A percentile compares a stretch with the other conserved stretches of the same genome.
Evolutionary conservation across 2,888 invertebrate species (phyloP).

Genomic region (Cheilosia impressa): DNA sequence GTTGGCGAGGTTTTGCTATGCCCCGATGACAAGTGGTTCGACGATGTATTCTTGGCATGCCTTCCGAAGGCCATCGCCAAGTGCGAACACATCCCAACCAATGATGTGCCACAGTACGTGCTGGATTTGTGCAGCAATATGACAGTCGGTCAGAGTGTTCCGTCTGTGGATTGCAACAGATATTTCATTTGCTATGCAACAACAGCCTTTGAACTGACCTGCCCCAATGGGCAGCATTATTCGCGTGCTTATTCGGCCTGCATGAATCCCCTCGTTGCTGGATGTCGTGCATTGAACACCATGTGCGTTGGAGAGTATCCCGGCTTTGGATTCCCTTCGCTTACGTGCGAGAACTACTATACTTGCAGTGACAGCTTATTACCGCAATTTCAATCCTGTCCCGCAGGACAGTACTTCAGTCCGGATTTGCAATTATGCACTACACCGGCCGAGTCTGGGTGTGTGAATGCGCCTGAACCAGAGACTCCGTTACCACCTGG

Average conservation of each 20-base stretch:
- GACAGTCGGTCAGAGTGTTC: conserved; percentile 32
- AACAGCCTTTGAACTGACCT: conserved; percentile 44
- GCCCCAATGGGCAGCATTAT: conserved; percentile 74
- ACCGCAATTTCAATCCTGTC: conserved; percentile 41
- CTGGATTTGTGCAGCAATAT: conserved; percentile 9
- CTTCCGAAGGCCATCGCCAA: not conserved
- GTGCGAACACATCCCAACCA: conserved; percentile 3
- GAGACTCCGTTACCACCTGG: not conserved
- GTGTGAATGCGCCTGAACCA: conserved; percentile 11
- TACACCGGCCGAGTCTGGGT: conserved; percentile 16
- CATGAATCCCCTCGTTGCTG: conserved; percentile 63
- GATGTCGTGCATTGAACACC: conserved; percentile 58
- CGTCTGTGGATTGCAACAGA: conserved; percentile 53
- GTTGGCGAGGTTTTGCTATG: not conserved
- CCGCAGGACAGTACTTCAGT: conserved; percentile 56
- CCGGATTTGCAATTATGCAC: conserved; percentile 35
- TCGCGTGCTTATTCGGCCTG: conserved; percentile 72
- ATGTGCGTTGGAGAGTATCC: conserved; percentile 66
- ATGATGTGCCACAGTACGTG: conserved; percentile 38
- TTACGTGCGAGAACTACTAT: conserved; percentile 70
- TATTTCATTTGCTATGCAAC: conserved; percentile 73
- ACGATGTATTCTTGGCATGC: not conserved
- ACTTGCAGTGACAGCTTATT: conserved; percentile 34
- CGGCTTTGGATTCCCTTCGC: conserved; percentile 62
- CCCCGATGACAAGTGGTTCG: conserved; percentile 24